These are phyloP conservation scores for Amazona vittata DNA, from an alignment of 2,113 vertebrate species.

Conservation along the genomic window DNA sequence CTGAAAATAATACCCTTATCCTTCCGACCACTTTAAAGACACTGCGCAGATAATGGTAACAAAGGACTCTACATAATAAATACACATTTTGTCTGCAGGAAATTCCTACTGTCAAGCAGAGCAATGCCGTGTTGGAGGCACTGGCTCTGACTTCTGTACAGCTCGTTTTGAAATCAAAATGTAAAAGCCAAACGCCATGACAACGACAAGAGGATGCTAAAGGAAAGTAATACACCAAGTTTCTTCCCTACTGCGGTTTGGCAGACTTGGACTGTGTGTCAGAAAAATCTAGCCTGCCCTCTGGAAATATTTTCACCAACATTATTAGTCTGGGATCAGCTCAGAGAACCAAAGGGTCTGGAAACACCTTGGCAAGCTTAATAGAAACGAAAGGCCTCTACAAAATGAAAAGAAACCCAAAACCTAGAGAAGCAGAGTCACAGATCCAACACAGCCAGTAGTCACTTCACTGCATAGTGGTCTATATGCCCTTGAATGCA, in stretches of 20 bases:
- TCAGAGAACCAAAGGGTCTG: background rate
- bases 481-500: background rate
- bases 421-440: background rate
- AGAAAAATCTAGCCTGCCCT: background rate
- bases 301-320: background rate
- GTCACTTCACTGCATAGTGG: accelerated
- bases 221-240: background rate
- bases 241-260: background rate
- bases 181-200: background rate
- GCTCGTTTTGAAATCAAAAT: background rate
- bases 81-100: background rate
- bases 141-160: background rate
- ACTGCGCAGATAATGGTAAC: background rate
- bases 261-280: accelerated
- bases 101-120: background rate
- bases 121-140: background rate
- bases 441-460: accelerated
- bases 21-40: background rate
- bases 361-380: background rate
- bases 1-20: background rate
- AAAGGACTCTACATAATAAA: background rate
- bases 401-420: background rate
- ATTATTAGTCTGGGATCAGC: background rate
- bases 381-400: background rate
- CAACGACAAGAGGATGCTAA: background rate